Evolutionary conservation across 2,113 vertebrate species (phyloP).

Genomic region (Neopipo cinnamomea): DNA sequence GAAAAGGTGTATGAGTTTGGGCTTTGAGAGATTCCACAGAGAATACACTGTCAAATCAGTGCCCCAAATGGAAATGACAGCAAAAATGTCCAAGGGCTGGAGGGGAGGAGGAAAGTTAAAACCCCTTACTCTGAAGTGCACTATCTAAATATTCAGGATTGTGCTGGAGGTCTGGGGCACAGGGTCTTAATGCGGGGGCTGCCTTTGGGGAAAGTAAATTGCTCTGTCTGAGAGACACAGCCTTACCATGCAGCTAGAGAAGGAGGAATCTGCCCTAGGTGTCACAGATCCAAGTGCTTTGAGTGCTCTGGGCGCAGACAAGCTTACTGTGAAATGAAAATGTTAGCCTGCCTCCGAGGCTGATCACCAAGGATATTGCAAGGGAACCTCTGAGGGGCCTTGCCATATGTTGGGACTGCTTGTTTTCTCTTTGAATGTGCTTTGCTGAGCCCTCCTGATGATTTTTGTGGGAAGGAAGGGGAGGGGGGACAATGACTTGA

Average conservation of each 20-base stretch:
- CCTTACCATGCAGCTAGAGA: background rate
- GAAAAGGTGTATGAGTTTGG: background rate
- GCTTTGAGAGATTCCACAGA: background rate
- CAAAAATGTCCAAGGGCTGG: background rate
- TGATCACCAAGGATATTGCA: slow-evolving; percentile 13
- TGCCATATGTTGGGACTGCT: background rate
- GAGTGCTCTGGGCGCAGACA: background rate
- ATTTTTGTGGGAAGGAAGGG: background rate
- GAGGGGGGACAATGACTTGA: background rate
- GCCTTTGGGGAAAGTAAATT: background rate
- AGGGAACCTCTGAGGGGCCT: background rate
- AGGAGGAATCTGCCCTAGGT: background rate
- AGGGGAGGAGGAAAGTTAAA: background rate
- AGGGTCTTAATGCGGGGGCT: background rate
- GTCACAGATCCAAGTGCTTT: background rate
- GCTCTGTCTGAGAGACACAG: background rate
- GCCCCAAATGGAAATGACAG: slow-evolving; percentile 22
- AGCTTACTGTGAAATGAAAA: background rate
- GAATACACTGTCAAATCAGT: background rate
- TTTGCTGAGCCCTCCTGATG: background rate
- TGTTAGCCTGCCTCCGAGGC: background rate
- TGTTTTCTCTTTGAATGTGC: background rate
- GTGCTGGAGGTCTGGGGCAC: background rate
- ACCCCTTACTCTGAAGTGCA: background rate
- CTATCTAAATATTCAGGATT: slow-evolving; percentile 36